Evolutionary conservation across 2,113 vertebrate species (phyloP), one percentile per base, ranked within the genome.

Genomic region (Emydocephalus ijimae): DNA sequence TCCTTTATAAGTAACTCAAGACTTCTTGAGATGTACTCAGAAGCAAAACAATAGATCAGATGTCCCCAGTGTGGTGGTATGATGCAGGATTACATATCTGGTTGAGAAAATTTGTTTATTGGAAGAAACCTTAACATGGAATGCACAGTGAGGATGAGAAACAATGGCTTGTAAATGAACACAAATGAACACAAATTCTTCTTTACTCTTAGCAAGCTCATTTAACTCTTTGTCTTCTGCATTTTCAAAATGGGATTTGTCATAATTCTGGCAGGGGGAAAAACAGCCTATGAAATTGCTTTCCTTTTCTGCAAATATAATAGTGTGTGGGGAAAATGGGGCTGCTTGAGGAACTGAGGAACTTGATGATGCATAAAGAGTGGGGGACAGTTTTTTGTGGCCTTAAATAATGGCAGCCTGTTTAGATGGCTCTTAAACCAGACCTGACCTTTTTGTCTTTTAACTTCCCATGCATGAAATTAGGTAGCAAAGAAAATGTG

Each of bases 401-500:
- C 61, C 92, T 93, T 93, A 34, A 43, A 85, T 90, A 86, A 39
- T 91, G 50, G 56, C 91, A 87, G 93, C 87, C 34, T 90, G 94
- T 87, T 92, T 43, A 90, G 92, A 89, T 7, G 85, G 34, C 87
- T 50, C 89, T 52, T 55, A 91, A 92, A 90, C 85, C n/a, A 14
- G 34, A 91, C 90, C 93, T 94, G 94, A 92, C 92, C 93, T 96
- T 97, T 61, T 96, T 94, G 95, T 96, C 94, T 96, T 95, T 95
- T 96, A 93, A 88, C 94, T 90, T 94, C 91, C 93, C 95, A 86
- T 94, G 95, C 93, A 85, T 93, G 94, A 93, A 92, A 87, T 93
- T 94, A 95, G 94, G 95, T 96, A 87, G 89, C 6, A 95, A 97
- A 96, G 93, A 95, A 96, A 97, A 96, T 95, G 93, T 9, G 93